Percentiles rank a stretch among this genome's conserved stretches.
Conservation (phyloP, 2,797 vertebrate species). For the Lepidocolaptes lacrymiger region DNA sequence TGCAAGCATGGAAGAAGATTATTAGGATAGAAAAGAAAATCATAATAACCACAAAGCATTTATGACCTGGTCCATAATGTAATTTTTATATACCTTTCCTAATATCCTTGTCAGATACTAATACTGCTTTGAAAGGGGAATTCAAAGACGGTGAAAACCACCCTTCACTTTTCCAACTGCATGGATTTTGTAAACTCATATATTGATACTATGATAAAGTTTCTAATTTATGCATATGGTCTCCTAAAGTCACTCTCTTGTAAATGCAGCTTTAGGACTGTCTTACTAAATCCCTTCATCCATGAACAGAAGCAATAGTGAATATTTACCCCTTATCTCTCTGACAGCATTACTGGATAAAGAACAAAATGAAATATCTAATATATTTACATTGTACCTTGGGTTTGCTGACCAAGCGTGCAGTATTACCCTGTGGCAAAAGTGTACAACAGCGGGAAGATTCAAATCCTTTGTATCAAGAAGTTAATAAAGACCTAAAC, state of each 20-base stretch:
- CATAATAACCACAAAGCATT: neutral
- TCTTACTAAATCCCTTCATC: neutral
- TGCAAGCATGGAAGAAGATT: neutral
- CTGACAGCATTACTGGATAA: neutral
- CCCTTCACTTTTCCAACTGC: neutral
- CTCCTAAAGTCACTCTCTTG: neutral
- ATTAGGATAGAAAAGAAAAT: neutral
- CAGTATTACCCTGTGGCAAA: neutral
- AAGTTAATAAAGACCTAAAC: constrained; percentile 67
- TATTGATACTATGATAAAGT: neutral
- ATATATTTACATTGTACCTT: neutral
- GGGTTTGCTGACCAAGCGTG: neutral
- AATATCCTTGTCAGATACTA: neutral
- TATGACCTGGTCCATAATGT: neutral
- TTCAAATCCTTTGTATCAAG: constrained; percentile 46
- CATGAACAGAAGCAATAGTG: neutral
- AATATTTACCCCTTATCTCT: neutral
- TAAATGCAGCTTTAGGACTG: neutral
- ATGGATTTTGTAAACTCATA: neutral
- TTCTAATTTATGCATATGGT: neutral
- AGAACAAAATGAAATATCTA: neutral
- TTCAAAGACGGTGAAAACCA: neutral
- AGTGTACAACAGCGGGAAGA: neutral
- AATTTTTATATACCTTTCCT: neutral
- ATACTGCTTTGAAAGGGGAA: neutral